Conservation (phyloP, 1,140 invertebrate genomes). For the Temnothorax nylanderi region DNA sequence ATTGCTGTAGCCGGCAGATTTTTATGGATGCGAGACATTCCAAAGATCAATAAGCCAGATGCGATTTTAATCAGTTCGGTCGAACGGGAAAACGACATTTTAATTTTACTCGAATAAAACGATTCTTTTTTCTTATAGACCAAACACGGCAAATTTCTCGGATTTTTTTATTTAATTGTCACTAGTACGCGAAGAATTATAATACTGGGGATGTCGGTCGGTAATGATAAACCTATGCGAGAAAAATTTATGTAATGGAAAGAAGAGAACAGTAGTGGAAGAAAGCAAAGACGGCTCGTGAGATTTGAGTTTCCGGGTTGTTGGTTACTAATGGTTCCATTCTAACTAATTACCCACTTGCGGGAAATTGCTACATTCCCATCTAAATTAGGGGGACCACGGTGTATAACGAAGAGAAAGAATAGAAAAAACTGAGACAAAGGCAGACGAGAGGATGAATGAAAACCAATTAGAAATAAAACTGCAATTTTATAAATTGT, state of each 20-base stretch:
- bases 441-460: conserved; percentile 19
- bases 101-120: neutral
- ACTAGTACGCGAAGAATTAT: conserved; percentile 24
- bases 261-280: neutral
- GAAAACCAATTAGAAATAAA: neutral
- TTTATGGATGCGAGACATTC: conserved; percentile 18
- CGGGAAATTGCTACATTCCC: conserved; percentile 54
- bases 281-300: conserved; percentile 16
- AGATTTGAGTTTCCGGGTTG: conserved; percentile 43
- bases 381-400: conserved; percentile 12
- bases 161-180: neutral
- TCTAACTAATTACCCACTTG: conserved; percentile 60
- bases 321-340: conserved; percentile 59
- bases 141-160: neutral
- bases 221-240: conserved; percentile 13
- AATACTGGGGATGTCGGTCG: neutral
- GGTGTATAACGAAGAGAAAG: conserved; percentile 17
- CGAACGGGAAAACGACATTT: neutral
- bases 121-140: neutral
- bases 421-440: neutral
- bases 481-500: neutral
- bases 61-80: neutral
- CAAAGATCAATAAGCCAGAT: neutral
- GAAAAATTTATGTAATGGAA: conserved; percentile 5
- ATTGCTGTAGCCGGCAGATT: conserved; percentile 68